Base-by-base conservation (phyloP, 2,113 vertebrate genomes). In the Cricetomys ansorgei region DNA sequence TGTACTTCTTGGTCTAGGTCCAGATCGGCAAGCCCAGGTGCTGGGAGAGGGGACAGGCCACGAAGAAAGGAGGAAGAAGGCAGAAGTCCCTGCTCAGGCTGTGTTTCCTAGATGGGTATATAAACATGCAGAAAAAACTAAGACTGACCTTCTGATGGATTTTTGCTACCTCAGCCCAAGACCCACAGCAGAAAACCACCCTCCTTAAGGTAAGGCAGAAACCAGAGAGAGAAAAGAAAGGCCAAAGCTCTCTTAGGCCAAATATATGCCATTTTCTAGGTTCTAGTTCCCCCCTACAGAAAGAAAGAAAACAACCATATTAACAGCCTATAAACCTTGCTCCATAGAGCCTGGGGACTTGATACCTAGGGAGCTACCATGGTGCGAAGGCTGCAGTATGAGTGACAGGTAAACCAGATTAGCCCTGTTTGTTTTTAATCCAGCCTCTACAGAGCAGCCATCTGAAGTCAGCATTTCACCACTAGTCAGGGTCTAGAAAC, bases 11-110 rank as follows among this genome's bases (percentile, higher is more conserved):
- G 97, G 1, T 97, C 96, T 97, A 97, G 83, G 80, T 98, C 96
- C 50, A 97, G 92, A 75, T 94, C 97, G 70, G 94, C 89, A 87
- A 77, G 96, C 88, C 94, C 93, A 1, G 86, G 85, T 83, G 90
- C 73, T 70, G 80, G 67, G 81, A 94, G 1, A 25, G 94, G 92
- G 79, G 97, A 96, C 4, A 48, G 79, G 59, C 95, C 89, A 8
- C 57, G 55, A 62, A 97, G 96, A 72, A 95, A 95, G 96, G 92
- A 97, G 1, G 92, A 37, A 72, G 96, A 80, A 92, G 95, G 97
- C 91, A 96, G 97, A 94, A 97, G 91, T 77, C 97, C 98, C 95
- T 97, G 91, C 77, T 98, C 97, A 62, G 97, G 93, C 94, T 97
- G 96, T 76, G 69, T 83, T 70, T 97, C 98, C 98, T 97, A 97